Evolutionary conservation across 2,113 vertebrate species (phyloP).

Genomic region (Stictonetta naevosa): DNA sequence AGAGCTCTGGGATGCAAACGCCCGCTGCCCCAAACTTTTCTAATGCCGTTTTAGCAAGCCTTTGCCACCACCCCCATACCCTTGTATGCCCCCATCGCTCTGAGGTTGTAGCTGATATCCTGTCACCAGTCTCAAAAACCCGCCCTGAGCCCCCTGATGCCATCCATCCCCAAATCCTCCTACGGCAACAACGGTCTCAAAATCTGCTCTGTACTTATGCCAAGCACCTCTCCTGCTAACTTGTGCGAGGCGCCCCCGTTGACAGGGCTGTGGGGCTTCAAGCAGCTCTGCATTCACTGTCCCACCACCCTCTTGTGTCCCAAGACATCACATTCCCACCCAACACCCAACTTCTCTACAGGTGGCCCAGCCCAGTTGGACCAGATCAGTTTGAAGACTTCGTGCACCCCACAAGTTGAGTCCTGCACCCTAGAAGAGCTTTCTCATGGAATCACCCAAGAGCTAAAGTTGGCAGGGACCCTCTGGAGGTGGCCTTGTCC

Average conservation of each 20-base stretch:
- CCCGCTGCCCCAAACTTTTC: too few species aligned
- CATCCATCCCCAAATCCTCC: neutral
- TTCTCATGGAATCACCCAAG: neutral
- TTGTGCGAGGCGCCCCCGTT: neutral
- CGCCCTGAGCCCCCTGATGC: neutral
- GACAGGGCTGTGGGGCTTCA: neutral
- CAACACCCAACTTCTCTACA: neutral
- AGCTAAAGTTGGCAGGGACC: neutral
- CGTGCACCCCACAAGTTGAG: neutral
- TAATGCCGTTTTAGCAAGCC: neutral
- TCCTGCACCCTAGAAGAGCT: neutral
- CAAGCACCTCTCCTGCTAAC: neutral
- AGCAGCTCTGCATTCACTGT: neutral
- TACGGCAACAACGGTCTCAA: neutral
- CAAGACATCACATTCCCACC: fast-evolving
- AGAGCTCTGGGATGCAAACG: neutral
- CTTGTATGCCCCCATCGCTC: too few species aligned
- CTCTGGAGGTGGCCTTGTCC: neutral
- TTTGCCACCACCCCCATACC: neutral
- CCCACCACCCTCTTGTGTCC: neutral
- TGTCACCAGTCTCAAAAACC: neutral
- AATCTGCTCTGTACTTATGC: neutral
- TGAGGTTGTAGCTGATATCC: neutral
- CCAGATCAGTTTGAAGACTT: neutral
- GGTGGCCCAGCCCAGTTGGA: neutral